A percentile compares a stretch with the other conserved stretches of the same genome.
phyloP scores from a whole-genome alignment of 1,140 invertebrate species.

The Neoseiulus cucumeris region DNA sequence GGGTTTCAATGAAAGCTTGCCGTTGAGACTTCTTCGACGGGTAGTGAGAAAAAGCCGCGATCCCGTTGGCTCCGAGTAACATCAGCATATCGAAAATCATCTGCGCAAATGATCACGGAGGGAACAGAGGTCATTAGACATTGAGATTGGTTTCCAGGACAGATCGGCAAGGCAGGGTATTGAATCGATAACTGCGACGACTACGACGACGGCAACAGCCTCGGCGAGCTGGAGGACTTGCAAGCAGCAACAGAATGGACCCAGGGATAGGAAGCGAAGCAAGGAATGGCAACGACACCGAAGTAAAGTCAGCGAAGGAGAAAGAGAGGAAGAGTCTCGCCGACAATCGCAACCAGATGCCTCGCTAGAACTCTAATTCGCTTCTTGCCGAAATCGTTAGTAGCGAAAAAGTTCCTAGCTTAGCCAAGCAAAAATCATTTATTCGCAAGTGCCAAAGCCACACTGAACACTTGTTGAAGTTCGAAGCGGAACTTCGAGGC shows the following conservation, averaged over 20 bases:
- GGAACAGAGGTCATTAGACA: not conserved
- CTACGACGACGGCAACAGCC: too few relatives aligned
- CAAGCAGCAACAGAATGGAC: not conserved
- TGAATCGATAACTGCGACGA: too few relatives aligned
- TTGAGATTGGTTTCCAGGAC: not conserved
- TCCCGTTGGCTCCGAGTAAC: slow-evolving; percentile 54
- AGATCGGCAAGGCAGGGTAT: too few relatives aligned
- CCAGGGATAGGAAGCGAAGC: slow-evolving; percentile 11
- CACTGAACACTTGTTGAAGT: too few relatives aligned
- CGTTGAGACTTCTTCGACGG: slow-evolving; percentile 71
- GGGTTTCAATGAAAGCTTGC: slow-evolving; percentile 79
- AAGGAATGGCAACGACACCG: slow-evolving; percentile 8
- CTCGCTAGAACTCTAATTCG: too few relatives aligned
- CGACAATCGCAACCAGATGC: too few relatives aligned
- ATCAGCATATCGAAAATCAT: slow-evolving; percentile 44
- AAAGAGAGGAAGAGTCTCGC: not conserved
- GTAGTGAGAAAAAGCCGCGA: slow-evolving; percentile 74
- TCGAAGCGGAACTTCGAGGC: too few relatives aligned
- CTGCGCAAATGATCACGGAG: slow-evolving; percentile 29
- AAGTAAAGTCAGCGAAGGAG: not conserved
- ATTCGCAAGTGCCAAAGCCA: too few relatives aligned
- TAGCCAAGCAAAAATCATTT: too few relatives aligned
- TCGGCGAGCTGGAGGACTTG: too few relatives aligned
- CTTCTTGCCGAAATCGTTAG: too few relatives aligned
- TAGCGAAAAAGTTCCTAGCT: too few relatives aligned